A percentile compares a stretch with the other conserved stretches of the same genome.
Conservation (phyloP, 1,140 invertebrate species). For the Amphibalanus amphitrite region DNA sequence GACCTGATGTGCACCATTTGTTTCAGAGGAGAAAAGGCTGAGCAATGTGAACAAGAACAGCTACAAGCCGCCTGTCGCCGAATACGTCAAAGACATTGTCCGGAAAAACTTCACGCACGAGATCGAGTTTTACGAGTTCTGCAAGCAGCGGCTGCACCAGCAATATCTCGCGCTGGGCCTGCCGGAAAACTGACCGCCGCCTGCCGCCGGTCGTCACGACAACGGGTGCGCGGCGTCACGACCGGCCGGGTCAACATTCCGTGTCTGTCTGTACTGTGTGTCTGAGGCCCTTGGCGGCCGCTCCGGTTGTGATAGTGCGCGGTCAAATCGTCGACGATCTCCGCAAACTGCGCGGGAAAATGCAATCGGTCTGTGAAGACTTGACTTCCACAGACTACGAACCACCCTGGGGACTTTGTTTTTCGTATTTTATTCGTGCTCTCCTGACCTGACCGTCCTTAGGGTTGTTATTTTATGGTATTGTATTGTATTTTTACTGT, state of each 20-base stretch:
- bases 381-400: too few relatives aligned
- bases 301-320: too few relatives aligned
- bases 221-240: background rate
- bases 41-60: constrained; percentile 65
- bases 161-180: constrained; percentile 48
- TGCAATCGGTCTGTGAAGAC: too few relatives aligned
- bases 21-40: constrained; percentile 51
- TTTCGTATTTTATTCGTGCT: background rate
- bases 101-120: constrained; percentile 69
- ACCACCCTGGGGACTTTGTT: too few relatives aligned
- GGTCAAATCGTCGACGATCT: background rate
- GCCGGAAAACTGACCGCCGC: constrained; percentile 2
- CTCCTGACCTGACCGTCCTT: background rate
- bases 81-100: constrained; percentile 69
- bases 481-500: background rate
- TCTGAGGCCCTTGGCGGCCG: too few relatives aligned
- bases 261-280: background rate
- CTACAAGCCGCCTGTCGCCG: constrained; percentile 69
- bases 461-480: background rate
- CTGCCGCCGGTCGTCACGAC: background rate
- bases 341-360: background rate
- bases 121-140: constrained; percentile 83
- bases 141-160: constrained; percentile 58
- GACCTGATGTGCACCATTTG: constrained; percentile 10
- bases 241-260: background rate